Evolutionary conservation across 1,140 invertebrate species (phyloP), one percentile per base, ranked within the genome.

Genomic region (Goniozus legneri): DNA sequence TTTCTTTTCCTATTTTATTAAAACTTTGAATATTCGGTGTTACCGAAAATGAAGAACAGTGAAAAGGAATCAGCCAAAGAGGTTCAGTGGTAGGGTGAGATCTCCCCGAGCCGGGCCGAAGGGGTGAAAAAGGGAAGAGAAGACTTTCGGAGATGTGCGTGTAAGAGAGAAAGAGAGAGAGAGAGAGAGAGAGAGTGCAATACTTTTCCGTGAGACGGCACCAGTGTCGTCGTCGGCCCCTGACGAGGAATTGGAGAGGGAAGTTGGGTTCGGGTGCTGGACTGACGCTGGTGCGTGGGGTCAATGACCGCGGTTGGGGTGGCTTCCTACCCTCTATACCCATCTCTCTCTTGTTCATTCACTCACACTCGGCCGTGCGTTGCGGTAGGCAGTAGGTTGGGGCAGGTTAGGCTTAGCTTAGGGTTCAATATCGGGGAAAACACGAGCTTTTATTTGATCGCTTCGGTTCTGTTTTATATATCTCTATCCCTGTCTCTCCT

Each of bases 381-480:
- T 60, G 58, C 52, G 58, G 57, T 56, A 60, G 62, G 53, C 54
- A 56, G 50, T n/a, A 59, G 54, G 60, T 67, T 67, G 65, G 50
- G 64, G 58, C 63, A 70, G 69, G 69, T 70, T 71, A 69, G 67
- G 67, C 66, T 69, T 64, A 69, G 67, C 65, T 69, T 69, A 70
- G 67, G 67, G 64, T 69, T 71, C 69, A 71, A 71, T 71, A 70
- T 70, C 69, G 66, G 63, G 64, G 59, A 70, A 70, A 69, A 68
- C 61, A 64, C 50, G 60, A 50, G 58, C 61, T 64, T 69, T 69
- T 70, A 70, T 70, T 69, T 69, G 65, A 69, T 69, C 64, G 67
- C 45, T 60, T n/a, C 24, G 24, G 4, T 10, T 27, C 4, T 10
- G 24, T 10, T 10, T 27, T 27, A 10, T 27, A 10, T 6, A 6